Base-by-base conservation (phyloP, 2,888 invertebrate genomes). In the Dicranocentrus wangi region DNA sequence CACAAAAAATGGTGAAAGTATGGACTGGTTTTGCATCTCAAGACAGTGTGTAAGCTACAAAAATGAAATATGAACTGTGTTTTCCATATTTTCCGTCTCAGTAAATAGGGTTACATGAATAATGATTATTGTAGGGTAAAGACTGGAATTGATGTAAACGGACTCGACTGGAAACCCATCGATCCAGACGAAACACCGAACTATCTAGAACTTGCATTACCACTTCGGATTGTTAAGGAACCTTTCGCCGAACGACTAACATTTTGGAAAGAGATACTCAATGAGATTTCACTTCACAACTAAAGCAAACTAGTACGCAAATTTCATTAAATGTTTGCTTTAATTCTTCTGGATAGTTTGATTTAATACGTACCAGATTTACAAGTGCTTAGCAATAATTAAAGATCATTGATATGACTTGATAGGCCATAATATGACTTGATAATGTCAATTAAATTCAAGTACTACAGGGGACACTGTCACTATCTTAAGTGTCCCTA, bases 11-110 rank as follows among this genome's bases (percentile, higher is more conserved):
- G 81, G 81, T 81, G 5, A 81, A 81, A 69, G 61, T 73, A 0
- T 81, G 81, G 81, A 53, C 75, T 1, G 60, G 61, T 5, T 81
- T 81, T 63, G 81, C 81, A 39, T 65, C 75, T 0, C 75, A 75
- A 25, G 75, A 75, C 13, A 66, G 58, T 27, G 43, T 75, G 75
- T 75, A 55, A 65, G 75, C 32, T 8, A 27, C 17, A 66, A 2
- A 1, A 15, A n/a, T 51, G 51, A 1, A 51, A 2, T 19, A 17
- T 51, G 8, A 17, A 2, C 15, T 19, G n/a, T 19, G n/a, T 51
- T 51, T 19, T 2, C 51, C 15, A 51, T 1, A 2, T 2, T 51
- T n/a, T n/a, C n/a, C n/a, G n/a, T n/a, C n/a, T n/a, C n/a, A 39
- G 39, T 39, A 39, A 39, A 8, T 39, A 13, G 7, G 5, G 13